Evolutionary conservation across 2,888 invertebrate genomes (phyloP).

Genomic region (Meteorus cinctellus): DNA sequence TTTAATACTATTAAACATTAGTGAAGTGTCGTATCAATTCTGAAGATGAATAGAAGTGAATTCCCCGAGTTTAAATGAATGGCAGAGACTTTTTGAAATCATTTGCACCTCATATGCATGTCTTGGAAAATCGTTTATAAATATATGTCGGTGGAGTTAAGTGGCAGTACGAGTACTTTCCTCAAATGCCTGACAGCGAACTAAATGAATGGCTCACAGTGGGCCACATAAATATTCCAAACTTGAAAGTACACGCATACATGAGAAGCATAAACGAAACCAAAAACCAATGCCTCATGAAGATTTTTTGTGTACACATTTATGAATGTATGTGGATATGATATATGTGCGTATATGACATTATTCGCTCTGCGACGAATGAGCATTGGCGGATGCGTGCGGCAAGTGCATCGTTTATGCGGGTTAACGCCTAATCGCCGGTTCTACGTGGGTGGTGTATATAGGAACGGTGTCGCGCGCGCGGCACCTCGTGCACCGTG

Average conservation of each 20-base stretch:
- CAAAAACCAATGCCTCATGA: conserved; percentile 1
- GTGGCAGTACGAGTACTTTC: conserved; percentile 6
- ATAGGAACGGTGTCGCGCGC: conserved; percentile 37
- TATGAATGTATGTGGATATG: not conserved
- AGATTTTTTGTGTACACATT: not conserved
- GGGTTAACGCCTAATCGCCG: conserved; percentile 56
- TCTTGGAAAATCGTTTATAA: not conserved
- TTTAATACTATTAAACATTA: not conserved
- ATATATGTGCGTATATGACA: not conserved
- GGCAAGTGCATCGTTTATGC: conserved; percentile 56
- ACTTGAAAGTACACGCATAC: conserved; percentile 5
- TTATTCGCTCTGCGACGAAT: not conserved
- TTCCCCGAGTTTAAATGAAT: not conserved
- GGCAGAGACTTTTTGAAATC: conserved; percentile 8
- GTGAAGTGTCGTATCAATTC: not conserved
- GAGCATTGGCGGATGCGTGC: conserved; percentile 44
- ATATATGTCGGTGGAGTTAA: not conserved
- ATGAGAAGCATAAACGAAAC: not conserved
- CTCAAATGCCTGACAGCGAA: not conserved
- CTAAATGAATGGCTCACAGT: conserved; percentile 15
- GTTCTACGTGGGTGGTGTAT: conserved; percentile 53
- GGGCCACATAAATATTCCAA: conserved; percentile 14
- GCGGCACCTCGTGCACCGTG: conserved; percentile 43
- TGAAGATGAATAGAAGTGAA: conserved; percentile 1
- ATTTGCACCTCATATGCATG: not conserved